A percentile compares a stretch with the other conserved stretches of the same genome.
Evolutionary conservation across 35 echinoderm and acorn worm species (phyloP).

Genomic region (Acanthaster planci): DNA sequence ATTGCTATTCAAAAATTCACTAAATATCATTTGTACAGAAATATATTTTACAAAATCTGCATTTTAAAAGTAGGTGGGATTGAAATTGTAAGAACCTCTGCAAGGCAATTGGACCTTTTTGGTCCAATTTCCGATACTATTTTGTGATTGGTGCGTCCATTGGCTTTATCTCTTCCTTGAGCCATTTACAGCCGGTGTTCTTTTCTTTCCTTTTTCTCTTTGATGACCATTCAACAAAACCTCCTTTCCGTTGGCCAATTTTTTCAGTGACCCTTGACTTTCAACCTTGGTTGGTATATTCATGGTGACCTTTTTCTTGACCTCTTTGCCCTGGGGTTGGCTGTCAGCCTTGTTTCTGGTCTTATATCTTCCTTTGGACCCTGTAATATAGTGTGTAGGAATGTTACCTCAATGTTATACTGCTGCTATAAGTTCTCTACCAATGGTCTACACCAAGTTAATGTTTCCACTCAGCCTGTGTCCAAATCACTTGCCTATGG

Average conservation of each 20-base stretch:
- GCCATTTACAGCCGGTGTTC: background rate
- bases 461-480: background rate
- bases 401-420: background rate
- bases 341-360: background rate
- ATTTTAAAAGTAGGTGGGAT: too few relatives aligned
- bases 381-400: background rate
- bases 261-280: conserved; percentile 5
- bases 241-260: conserved; percentile 2
- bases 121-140: background rate
- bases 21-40: too few relatives aligned
- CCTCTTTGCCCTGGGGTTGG: background rate
- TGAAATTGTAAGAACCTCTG: too few relatives aligned
- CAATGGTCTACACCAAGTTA: too few relatives aligned
- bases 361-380: conserved; percentile 2
- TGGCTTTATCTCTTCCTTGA: background rate
- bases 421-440: too few relatives aligned
- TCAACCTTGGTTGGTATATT: background rate
- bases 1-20: too few relatives aligned
- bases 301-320: conserved; percentile 14
- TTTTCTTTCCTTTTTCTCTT: conserved; percentile 6
- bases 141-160: background rate
- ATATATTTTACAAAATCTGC: too few relatives aligned
- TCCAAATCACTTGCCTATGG: too few relatives aligned
- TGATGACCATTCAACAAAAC: background rate
- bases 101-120: too few relatives aligned